Base-by-base conservation (phyloP, 2,113 vertebrate genomes). In the Sturnus vulgaris region DNA sequence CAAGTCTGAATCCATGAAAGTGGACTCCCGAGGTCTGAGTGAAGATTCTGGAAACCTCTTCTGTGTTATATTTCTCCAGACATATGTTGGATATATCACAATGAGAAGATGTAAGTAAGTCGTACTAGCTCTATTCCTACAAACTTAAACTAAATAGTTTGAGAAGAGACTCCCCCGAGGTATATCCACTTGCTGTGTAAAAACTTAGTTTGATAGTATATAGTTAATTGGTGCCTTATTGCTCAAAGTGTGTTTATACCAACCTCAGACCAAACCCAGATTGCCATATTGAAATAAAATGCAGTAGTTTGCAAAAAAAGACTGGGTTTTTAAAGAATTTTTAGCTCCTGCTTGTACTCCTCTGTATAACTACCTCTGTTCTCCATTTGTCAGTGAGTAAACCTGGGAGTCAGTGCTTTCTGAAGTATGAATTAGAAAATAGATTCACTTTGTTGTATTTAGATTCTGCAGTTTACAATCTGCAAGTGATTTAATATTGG, bases 311-410 rank as follows among this genome's bases (percentile, higher is more conserved):
- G 7, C 7, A 33, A 25, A 65, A 82, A 78, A 24, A 55, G 4
- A 12, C 7, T 6, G 1, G 9, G 2, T 0, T 11, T 46, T 65
- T 63, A 6, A 4, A 5, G 3, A 23, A 17, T 44, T 57, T 87
- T 86, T 49, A 55, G 5, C 35, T 88, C 14, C 9, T 19, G 20
- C 31, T 80, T 66, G 4, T 52, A 24, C 5, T 57, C 3, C 44
- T 57, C 72, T 57, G 7, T 47, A 12, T 44, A 83, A 33, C 3
- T 12, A 23, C 9, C 10, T 27, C 16, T 59, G 15, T 25, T 75
- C n/a, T 86, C 52, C 18, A 7, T 57, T 72, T 53, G 18, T 18
- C 14, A 76, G 16, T 30, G 19, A 87, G 10, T 7, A 70, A 86
- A 90, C 12, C 6, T 3, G 1, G 7, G 4, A 59, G 23, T 44